Evolutionary conservation across 2,797 vertebrate species (phyloP).

Genomic region (Tarsius wallacei): DNA sequence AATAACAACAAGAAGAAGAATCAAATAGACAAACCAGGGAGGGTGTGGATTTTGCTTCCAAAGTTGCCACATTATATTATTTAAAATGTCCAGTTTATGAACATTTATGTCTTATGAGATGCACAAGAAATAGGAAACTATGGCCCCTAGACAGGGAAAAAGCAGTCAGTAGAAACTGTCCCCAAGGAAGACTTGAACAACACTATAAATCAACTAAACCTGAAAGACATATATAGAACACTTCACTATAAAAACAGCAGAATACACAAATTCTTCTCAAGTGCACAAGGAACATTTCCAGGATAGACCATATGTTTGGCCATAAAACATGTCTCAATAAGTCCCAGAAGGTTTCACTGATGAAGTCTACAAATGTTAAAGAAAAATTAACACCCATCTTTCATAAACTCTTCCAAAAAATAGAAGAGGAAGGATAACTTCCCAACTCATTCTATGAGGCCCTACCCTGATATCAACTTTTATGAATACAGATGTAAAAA

Average conservation of each 20-base stretch:
- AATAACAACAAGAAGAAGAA: background rate
- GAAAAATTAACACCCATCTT: slow-evolving; percentile 50
- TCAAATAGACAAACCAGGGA: background rate
- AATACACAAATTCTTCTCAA: slow-evolving; percentile 45
- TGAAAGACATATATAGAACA: background rate
- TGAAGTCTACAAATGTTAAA: slow-evolving; percentile 59
- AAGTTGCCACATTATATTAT: background rate
- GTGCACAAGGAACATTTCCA: slow-evolving; percentile 47
- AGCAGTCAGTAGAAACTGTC: background rate
- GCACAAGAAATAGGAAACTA: background rate
- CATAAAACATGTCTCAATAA: slow-evolving; percentile 48
- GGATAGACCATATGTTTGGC: slow-evolving; percentile 51
- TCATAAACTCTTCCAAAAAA: slow-evolving; percentile 39
- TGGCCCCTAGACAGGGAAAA: slow-evolving; percentile 28
- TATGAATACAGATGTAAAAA: slow-evolving; percentile 34
- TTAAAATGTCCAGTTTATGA: slow-evolving; percentile 19
- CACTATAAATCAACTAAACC: background rate
- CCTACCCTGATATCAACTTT: background rate
- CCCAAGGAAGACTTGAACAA: background rate
- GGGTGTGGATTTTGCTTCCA: background rate
- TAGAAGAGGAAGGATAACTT: background rate
- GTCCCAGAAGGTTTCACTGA: slow-evolving; percentile 41
- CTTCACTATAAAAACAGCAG: background rate
- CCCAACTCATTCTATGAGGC: background rate
- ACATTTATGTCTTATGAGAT: background rate